Percentiles rank a stretch among this genome's conserved stretches.
Evolutionary conservation across 1,140 invertebrate species (phyloP).

Genomic region (Callitettix versicolor): DNA sequence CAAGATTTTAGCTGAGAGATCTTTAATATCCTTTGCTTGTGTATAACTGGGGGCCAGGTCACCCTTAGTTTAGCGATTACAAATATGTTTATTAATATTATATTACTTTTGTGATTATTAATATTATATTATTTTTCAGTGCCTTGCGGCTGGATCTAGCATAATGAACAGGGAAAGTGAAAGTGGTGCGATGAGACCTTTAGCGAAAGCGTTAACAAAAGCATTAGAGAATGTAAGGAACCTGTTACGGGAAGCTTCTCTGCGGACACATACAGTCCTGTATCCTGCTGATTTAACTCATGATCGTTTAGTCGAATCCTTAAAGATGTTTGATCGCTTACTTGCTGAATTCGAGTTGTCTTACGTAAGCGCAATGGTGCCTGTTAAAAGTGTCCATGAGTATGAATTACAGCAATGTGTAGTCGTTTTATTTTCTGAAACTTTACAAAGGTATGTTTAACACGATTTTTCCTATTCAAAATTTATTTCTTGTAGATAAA

Average conservation of each 20-base stretch:
- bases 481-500: no score
- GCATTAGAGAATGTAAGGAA: slow-evolving; percentile 86
- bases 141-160: slow-evolving; percentile 82
- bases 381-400: slow-evolving; percentile 91
- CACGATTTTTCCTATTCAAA: not conserved
- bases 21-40: no score
- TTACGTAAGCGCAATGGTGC: slow-evolving; percentile 98
- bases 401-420: slow-evolving; percentile 95
- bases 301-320: slow-evolving; percentile 43
- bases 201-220: slow-evolving; percentile 89
- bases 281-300: slow-evolving; percentile 31
- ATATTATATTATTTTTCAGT: slow-evolving; percentile 41
- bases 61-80: no score
- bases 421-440: slow-evolving; percentile 94
- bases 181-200: slow-evolving; percentile 89
- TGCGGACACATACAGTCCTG: slow-evolving; percentile 28
- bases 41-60: no score
- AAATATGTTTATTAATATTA: no score
- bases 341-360: slow-evolving; percentile 97
- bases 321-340: slow-evolving; percentile 79
- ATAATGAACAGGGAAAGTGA: slow-evolving; percentile 94
- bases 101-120: no score
- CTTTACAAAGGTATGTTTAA: slow-evolving; percentile 53
- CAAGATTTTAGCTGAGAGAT: no score
- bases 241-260: slow-evolving; percentile 73